A percentile compares a stretch with the other conserved stretches of the same genome.
These are phyloP conservation scores for Xylota segnis DNA, from an alignment of 2,888 invertebrate species.

Conservation along the genomic window DNA sequence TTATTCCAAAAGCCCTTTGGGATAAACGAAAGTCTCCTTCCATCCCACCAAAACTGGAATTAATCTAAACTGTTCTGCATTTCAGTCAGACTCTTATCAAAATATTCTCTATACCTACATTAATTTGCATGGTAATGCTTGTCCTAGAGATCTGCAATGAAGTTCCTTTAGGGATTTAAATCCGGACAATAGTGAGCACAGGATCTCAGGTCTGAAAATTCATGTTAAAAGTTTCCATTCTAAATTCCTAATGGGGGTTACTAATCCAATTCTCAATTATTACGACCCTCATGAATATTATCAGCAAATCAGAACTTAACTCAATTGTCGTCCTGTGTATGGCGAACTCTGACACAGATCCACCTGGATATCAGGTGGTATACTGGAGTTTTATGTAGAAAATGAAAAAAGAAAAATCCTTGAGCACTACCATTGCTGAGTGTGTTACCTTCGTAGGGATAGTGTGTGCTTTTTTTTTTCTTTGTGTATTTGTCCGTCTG, in stretches of 20 bases:
- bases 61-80: neutral
- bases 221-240: constrained; percentile 44
- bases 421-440: constrained; percentile 16
- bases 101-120: neutral
- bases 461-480: neutral
- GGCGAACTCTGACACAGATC: constrained; percentile 49
- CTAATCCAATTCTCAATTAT: constrained; percentile 69
- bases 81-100: constrained; percentile 1
- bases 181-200: constrained; percentile 3
- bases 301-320: constrained; percentile 70
- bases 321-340: constrained; percentile 56
- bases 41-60: neutral
- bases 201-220: constrained; percentile 11
- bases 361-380: constrained; percentile 32
- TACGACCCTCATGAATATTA: constrained; percentile 70
- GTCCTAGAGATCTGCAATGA: constrained; percentile 35
- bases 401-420: constrained; percentile 9
- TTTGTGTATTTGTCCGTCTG: neutral
- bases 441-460: neutral
- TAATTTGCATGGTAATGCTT: constrained; percentile 39
- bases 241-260: constrained; percentile 30
- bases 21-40: neutral
- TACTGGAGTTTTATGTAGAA: constrained; percentile 38
- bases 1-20: neutral
- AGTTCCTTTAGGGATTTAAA: constrained; percentile 39